Percentiles rank a stretch among this genome's conserved stretches.
Conservation (phyloP, 2,888 invertebrate genomes). For the Heteromyza rotundicornis region DNA sequence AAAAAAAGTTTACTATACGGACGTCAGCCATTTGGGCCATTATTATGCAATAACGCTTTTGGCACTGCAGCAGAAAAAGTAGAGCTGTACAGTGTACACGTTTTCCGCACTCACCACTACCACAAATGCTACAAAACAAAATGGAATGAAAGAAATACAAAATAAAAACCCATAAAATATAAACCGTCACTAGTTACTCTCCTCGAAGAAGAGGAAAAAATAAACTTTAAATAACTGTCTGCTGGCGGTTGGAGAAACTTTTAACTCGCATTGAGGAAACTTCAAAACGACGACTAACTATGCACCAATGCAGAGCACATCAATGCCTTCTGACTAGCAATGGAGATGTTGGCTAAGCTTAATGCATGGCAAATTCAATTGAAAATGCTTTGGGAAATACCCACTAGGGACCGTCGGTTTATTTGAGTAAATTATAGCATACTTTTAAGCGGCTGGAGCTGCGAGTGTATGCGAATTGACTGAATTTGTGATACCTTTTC, state of each 20-base stretch:
- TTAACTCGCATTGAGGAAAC: background rate
- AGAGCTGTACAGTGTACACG: background rate
- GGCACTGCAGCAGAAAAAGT: background rate
- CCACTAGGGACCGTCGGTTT: no score
- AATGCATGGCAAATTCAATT: background rate
- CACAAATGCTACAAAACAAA: background rate
- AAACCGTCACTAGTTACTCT: no score
- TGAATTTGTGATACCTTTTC: background rate
- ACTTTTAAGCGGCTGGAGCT: background rate
- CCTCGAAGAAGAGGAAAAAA: background rate
- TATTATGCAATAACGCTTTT: slow-evolving; percentile 19
- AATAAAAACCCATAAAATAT: background rate
- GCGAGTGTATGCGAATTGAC: background rate
- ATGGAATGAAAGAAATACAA: background rate
- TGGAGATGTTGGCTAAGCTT: background rate
- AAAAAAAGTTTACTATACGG: slow-evolving; percentile 1
- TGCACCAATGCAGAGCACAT: background rate
- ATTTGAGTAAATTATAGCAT: background rate
- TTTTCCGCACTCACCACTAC: background rate
- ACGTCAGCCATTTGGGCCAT: slow-evolving; percentile 12
- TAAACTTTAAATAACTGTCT: slow-evolving; percentile 2
- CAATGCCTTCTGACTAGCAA: no score
- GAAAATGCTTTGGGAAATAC: no score
- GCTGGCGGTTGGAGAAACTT: background rate
- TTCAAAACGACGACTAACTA: background rate